Conservation (phyloP, 2,888 invertebrate genomes). For the Ennomos quercinarius region DNA sequence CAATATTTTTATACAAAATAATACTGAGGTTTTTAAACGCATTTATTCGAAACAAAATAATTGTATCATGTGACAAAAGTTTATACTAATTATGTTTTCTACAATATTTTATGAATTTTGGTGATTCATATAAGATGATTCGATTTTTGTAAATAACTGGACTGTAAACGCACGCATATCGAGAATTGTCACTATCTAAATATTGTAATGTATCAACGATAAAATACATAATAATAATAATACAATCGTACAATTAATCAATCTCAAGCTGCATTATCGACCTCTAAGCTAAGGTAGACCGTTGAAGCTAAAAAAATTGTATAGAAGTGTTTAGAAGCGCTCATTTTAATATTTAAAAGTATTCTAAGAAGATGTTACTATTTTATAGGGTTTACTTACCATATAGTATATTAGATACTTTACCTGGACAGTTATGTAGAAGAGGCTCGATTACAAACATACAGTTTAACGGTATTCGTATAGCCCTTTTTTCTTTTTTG, state of each 20-base stretch:
- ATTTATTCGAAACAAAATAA: slow-evolving; percentile 6
- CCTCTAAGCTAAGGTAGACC: too few relatives aligned
- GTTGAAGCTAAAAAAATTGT: not conserved
- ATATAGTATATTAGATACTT: too few relatives aligned
- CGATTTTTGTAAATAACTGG: slow-evolving; percentile 1
- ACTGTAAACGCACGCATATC: slow-evolving; percentile 20
- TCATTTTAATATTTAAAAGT: slow-evolving; percentile 11
- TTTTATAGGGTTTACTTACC: too few relatives aligned
- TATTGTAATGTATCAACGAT: not conserved
- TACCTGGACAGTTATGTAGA: too few relatives aligned
- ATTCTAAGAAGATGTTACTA: slow-evolving; percentile 2
- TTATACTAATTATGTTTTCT: too few relatives aligned
- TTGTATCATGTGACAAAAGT: not conserved
- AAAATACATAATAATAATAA: not conserved
- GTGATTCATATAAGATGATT: not conserved
- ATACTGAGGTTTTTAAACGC: slow-evolving; percentile 15
- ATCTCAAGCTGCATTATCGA: too few relatives aligned
- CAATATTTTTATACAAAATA: slow-evolving; percentile 10
- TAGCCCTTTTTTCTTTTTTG: too few relatives aligned
- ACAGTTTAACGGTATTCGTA: too few relatives aligned
- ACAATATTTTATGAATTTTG: not conserved
- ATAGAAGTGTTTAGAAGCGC: not conserved
- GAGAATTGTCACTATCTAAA: slow-evolving; percentile 6
- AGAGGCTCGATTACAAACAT: too few relatives aligned
- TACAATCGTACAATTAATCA: too few relatives aligned